phyloP scores from a whole-genome alignment of 2,113 vertebrate genomes.

The Xenopus tropicalis region DNA sequence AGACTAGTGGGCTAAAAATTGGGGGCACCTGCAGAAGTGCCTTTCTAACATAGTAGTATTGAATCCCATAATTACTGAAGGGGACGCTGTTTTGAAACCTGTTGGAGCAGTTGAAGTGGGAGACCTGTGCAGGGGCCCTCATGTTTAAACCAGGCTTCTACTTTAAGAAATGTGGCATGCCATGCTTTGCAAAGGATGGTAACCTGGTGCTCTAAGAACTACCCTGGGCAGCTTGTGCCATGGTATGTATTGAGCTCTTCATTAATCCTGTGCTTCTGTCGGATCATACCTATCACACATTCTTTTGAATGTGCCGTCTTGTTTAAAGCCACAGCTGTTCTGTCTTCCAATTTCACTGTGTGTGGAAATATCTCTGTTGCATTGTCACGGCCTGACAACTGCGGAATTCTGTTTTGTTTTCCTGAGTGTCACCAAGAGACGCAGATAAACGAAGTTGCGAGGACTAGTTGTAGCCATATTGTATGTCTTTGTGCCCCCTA shows the following conservation, averaged over 20 bases:
- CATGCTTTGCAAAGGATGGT: too few species aligned
- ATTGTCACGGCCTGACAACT: constrained; percentile 32
- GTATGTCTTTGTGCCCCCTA: background rate
- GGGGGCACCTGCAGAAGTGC: too few species aligned
- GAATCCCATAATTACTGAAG: too few species aligned
- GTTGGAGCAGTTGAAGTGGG: too few species aligned
- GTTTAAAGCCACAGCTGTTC: constrained; percentile 28
- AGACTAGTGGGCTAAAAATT: too few species aligned
- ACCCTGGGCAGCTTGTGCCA: too few species aligned
- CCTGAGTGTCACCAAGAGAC: constrained; percentile 19
- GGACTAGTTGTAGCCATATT: background rate
- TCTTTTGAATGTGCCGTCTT: constrained; percentile 10
- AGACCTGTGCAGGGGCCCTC: too few species aligned
- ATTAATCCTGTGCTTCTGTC: background rate
- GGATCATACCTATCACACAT: constrained; percentile 4
- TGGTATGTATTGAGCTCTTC: background rate
- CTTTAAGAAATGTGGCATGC: too few species aligned
- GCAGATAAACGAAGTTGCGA: background rate
- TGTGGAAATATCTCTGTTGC: constrained; percentile 24
- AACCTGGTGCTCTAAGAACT: too few species aligned
- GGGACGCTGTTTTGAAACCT: too few species aligned
- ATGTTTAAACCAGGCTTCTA: too few species aligned
- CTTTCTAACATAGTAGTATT: too few species aligned
- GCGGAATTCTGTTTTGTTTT: constrained; percentile 30
- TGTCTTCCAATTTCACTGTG: constrained; percentile 16